Conservation (phyloP, 2,888 invertebrate species). For the Melanotus villosus region DNA sequence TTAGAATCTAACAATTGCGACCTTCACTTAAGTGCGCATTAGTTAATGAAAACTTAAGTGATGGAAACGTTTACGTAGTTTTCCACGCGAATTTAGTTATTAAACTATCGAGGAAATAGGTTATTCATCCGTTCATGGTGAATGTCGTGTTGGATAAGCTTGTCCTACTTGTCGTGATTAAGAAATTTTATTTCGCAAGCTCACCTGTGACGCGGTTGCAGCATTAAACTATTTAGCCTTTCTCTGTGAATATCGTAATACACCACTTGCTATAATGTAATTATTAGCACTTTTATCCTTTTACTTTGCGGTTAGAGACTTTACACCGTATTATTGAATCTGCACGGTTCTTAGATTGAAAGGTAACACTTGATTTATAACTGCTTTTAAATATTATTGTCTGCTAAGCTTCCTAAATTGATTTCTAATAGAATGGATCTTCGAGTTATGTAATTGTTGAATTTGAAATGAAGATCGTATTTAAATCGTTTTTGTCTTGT, state of each 20-base stretch:
- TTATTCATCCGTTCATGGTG: constrained; percentile 21
- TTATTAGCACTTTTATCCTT: constrained; percentile 38
- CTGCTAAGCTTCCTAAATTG: too few species aligned
- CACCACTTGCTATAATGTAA: constrained; percentile 40
- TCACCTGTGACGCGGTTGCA: constrained; percentile 41
- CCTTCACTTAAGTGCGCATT: too few species aligned
- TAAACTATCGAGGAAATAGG: constrained; percentile 29
- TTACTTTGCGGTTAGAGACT: constrained; percentile 35
- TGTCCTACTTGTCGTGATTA: constrained; percentile 32
- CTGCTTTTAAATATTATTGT: too few species aligned
- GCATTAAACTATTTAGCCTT: constrained; percentile 31
- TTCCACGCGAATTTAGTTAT: too few species aligned
- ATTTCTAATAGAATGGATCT: too few species aligned
- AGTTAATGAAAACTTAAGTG: too few species aligned
- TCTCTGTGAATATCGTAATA: constrained; percentile 41
- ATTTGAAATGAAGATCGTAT: too few species aligned
- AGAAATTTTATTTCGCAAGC: constrained; percentile 42
- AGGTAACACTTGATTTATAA: not conserved
- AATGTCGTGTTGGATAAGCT: constrained; percentile 20
- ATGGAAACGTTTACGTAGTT: constrained; percentile 3
- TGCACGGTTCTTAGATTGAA: not conserved
- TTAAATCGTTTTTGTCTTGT: too few species aligned
- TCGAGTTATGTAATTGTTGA: too few species aligned
- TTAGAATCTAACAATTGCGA: not conserved
- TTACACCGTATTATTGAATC: constrained; percentile 34